Evolutionary conservation across 2,888 invertebrate genomes (phyloP), one percentile per base, ranked within the genome.

Genomic region (Strigamia transsilvanica): DNA sequence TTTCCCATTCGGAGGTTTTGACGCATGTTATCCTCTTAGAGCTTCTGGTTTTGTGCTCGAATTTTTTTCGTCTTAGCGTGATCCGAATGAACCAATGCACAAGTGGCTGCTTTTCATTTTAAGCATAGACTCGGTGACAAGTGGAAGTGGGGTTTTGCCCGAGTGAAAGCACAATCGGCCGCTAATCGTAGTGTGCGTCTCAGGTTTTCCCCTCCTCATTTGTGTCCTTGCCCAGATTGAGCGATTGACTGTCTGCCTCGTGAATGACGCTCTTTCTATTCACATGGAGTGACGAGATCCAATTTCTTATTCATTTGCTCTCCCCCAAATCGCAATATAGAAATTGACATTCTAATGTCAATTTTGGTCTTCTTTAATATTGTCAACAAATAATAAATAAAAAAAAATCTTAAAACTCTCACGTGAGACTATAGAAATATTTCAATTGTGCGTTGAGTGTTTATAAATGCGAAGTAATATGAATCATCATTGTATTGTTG

Each of bases 81-180:
- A 73, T 73, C 73, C 73, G 73, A 73, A 73, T 27, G 73, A 73
- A 73, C 13, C 73, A 32, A 73, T 73, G 73, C 13, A 73, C 73
- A 73, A 73, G 73, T 73, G 73, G 73, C 32, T 73, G 27, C 73
- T 73, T 73, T 73, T 73, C 73, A 73, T 73, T 73, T 73, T 73
- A 73, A 73, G 73, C 73, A 73, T 73, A 73, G 73, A 73, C 73
- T 73, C 73, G 73, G 73, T 73, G 73, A 73, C 73, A 73, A 73
- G 73, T 73, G 73, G 73, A 73, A 73, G 73, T 73, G 73, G 73
- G 73, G 73, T 73, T 73, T 73, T n/a, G 32, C 10, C 73, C 23
- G 32, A 27, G 27, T 73, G 73, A 73, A 73, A 73, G 73, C 73
- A 73, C 73, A 73, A 73, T 73, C 73, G 73, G 73, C 73, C 73